Conservation (phyloP, 2,797 vertebrate species). For the Agapornis canus region DNA sequence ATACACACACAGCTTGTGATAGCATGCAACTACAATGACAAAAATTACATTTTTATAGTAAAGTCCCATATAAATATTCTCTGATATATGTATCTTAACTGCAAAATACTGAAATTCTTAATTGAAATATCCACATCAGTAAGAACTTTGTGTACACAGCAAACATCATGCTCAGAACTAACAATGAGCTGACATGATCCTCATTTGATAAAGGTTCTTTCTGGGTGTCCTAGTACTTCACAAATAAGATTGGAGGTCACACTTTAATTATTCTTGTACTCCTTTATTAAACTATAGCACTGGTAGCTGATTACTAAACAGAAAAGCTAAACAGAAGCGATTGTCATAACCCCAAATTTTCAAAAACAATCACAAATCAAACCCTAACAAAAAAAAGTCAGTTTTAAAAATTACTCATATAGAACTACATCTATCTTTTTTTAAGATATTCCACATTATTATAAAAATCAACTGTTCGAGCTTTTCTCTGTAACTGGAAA, state of each 20-base stretch:
- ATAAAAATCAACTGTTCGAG: neutral
- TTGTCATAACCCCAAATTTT: neutral
- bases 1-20: neutral
- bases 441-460: neutral
- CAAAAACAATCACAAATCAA: neutral
- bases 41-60: neutral
- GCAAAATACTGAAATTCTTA: neutral
- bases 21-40: neutral
- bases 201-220: neutral
- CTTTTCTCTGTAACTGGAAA: neutral
- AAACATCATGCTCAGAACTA: neutral
- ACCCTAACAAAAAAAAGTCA: neutral
- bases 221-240: neutral
- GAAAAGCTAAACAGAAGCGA: neutral
- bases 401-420: neutral
- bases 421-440: neutral
- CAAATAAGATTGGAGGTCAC: neutral
- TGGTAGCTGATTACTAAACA: neutral
- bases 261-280: neutral
- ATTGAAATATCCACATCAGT: neutral
- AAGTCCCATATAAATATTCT: neutral
- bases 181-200: accelerated
- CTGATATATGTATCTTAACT: neutral
- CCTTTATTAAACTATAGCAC: neutral
- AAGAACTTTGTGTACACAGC: neutral